phyloP scores from a whole-genome alignment of 2,113 vertebrate genomes.

The Percopsis transmontana region DNA sequence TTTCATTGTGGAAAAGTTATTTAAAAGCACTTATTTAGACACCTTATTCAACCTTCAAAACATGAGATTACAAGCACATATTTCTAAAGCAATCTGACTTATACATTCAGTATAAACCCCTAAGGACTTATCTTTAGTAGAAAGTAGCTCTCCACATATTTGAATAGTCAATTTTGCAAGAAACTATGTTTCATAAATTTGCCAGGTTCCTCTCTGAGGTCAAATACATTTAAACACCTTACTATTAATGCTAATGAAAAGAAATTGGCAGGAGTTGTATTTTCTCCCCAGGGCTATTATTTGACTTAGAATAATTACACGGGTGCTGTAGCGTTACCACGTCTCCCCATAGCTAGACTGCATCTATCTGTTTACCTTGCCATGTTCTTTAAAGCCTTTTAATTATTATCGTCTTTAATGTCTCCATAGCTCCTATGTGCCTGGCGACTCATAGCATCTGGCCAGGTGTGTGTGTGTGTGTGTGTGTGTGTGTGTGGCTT shows the following conservation, averaged over 20 bases:
- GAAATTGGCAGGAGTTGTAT: slow-evolving; percentile 60
- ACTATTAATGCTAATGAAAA: slow-evolving; percentile 39
- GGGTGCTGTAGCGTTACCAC: slow-evolving; percentile 34
- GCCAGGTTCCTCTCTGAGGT: too few species aligned
- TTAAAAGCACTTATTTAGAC: too few species aligned
- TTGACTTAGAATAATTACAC: slow-evolving; percentile 65
- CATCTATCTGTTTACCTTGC: slow-evolving; percentile 60
- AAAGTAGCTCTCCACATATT: too few species aligned
- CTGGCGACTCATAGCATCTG: slow-evolving; percentile 69
- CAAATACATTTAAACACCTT: too few species aligned
- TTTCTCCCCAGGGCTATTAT: slow-evolving; percentile 68
- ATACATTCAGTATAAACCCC: too few species aligned
- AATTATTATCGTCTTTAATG: slow-evolving; percentile 72
- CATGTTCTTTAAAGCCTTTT: slow-evolving; percentile 66
- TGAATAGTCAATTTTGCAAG: neutral
- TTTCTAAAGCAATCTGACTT: too few species aligned
- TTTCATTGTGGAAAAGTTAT: too few species aligned
- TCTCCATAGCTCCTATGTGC: slow-evolving; percentile 54
- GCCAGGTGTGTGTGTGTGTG: slow-evolving; percentile 36
- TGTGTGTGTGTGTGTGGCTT: slow-evolving; percentile 46
- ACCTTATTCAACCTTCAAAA: too few species aligned
- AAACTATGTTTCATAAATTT: neutral
- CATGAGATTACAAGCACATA: too few species aligned
- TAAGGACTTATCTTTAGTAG: too few species aligned
- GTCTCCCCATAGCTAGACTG: slow-evolving; percentile 41